Evolutionary conservation across 2,113 vertebrate genomes (phyloP), one percentile per base, ranked within the genome.

Genomic region (Bos javanicus): DNA sequence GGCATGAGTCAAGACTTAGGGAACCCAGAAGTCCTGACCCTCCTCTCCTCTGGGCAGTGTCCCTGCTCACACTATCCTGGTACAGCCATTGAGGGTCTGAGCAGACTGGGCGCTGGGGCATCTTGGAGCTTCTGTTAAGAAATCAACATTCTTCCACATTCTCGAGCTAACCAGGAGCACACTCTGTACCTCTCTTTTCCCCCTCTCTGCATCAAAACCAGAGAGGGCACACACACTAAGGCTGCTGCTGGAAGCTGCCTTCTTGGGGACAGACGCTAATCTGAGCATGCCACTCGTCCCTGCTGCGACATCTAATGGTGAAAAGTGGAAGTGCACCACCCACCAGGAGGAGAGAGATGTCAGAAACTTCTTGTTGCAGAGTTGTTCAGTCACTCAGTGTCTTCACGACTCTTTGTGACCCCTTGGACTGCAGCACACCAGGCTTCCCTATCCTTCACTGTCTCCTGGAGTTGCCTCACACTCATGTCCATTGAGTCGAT

Each of bases 291-390:
- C 67, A 6, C 8, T 21, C 2, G 0, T 26, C 23, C 26, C 48
- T 80, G 14, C 33, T 59, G 12, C 6, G 19, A 90, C 94, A 50
- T 74, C 96, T 93, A 67, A 90, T 86, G 92, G 91, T 30, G n/a
- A 57, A 2, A 36, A 16, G 9, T 78, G 93, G 28, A 78, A 90
- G 59, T 23, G 3, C 2, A 6, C 6, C 14, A 3, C 60, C 90
- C 26, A 0, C 43, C 57, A 0, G 4, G 28, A 12, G 28, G 13
- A 14, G 2, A 39, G 52, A 10, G 23, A 46, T 15, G 52, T 9
- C n/a, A 28, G 56, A 25, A 62, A 62, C 33, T 28, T 39, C 16
- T 25, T 23, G 67, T 12, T 23, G 9, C n/a, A 21, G n/a, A 71
- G 4, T 39, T 71, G 19, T 39, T 39, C 21, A 71, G 67, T 71